Conservation (phyloP, 2,888 invertebrate genomes). For the Callyntrura sp. region DNA sequence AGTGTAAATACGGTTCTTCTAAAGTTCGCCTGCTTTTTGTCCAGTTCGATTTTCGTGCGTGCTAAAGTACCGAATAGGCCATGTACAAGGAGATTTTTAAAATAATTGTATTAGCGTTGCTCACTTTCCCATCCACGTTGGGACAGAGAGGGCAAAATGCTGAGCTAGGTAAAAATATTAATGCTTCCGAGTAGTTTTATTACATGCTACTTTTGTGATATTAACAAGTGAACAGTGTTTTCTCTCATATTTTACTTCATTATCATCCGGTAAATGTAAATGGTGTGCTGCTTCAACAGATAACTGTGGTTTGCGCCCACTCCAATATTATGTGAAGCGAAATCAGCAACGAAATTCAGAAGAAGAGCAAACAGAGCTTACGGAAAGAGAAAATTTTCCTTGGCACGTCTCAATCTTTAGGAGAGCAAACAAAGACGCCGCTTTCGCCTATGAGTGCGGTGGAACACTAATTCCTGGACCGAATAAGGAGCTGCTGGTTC, state of each 20-base stretch:
- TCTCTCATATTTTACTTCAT: background rate
- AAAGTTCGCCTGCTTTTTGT: slow-evolving; percentile 9
- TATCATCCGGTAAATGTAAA: slow-evolving; percentile 9
- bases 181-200: background rate
- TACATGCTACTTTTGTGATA: background rate
- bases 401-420: slow-evolving; percentile 79
- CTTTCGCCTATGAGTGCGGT: slow-evolving; percentile 76
- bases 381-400: slow-evolving; percentile 78
- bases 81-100: slow-evolving; percentile 53
- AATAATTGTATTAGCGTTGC: slow-evolving; percentile 51
- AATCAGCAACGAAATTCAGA: slow-evolving; percentile 57
- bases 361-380: slow-evolving; percentile 69
- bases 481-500: slow-evolving; percentile 57
- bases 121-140: slow-evolving; percentile 57
- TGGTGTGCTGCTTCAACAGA: background rate
- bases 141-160: slow-evolving; percentile 46
- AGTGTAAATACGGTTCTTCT: slow-evolving; percentile 8
- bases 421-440: slow-evolving; percentile 52
- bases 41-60: slow-evolving; percentile 35
- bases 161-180: slow-evolving; percentile 50
- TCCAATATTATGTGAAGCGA: slow-evolving; percentile 61
- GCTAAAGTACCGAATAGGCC: slow-evolving; percentile 40
- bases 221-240: background rate
- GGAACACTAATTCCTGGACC: slow-evolving; percentile 75
- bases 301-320: slow-evolving; percentile 61